These are phyloP conservation scores for Cladorhizidae sp. DNA, from an alignment of 37 sponge, comb jelly and placozoan species.

Conservation along the genomic window DNA sequence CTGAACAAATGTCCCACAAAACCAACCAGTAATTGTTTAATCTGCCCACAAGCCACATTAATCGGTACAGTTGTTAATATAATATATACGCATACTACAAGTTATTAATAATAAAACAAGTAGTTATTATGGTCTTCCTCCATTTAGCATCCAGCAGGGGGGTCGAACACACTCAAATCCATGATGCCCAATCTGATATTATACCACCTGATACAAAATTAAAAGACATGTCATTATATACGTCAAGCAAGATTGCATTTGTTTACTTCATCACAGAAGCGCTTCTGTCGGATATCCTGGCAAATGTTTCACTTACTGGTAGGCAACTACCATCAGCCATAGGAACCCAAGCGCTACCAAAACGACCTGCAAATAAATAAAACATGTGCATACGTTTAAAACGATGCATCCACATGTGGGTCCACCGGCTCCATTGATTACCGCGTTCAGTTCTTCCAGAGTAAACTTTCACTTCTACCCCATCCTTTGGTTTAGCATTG, in stretches of 20 bases:
- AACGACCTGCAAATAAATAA: background rate
- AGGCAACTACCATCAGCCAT: background rate
- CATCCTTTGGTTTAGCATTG: conserved; percentile 9
- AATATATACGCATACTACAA: no score
- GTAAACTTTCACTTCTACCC: conserved; percentile 32
- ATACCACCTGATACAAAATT: conserved; percentile 25
- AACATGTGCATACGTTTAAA: background rate
- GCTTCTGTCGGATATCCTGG: background rate
- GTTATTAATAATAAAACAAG: background rate
- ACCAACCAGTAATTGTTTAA: no score
- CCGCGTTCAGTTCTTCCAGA: background rate
- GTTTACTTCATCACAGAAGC: background rate
- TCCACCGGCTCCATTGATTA: background rate
- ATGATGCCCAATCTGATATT: conserved; percentile 30
- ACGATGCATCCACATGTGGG: no score
- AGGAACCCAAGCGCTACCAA: background rate
- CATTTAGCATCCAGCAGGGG: conserved; percentile 18
- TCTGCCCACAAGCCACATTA: no score
- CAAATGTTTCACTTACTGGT: background rate
- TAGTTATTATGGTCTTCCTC: background rate
- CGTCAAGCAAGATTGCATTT: background rate
- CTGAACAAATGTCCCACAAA: no score
- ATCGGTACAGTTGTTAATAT: no score
- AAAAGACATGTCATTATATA: no score
- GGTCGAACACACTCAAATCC: conserved; percentile 42